Conservation (phyloP, 1,140 invertebrate species). For the Babylonia areolata region DNA sequence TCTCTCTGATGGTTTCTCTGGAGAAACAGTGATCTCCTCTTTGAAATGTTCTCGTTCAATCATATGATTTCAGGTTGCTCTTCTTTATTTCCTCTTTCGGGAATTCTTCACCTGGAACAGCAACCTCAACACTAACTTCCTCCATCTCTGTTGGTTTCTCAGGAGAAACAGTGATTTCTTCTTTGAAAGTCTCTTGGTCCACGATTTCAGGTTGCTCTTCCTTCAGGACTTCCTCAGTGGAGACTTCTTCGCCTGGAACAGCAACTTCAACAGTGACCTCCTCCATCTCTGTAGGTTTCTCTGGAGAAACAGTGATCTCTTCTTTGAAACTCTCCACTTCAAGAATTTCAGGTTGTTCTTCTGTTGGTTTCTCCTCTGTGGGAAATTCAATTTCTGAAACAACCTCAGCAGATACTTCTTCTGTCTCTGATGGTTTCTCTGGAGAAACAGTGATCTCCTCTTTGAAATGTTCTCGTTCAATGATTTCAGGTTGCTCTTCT, state of each 20-base stretch:
- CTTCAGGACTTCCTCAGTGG: not conserved
- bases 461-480: too few relatives aligned
- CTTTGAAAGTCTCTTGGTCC: not conserved
- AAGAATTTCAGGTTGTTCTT: not conserved
- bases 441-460: not conserved
- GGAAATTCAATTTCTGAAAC: not conserved
- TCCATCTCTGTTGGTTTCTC: not conserved
- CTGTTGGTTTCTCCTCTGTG: not conserved
- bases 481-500: too few relatives aligned
- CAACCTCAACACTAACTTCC: not conserved
- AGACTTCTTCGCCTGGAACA: not conserved
- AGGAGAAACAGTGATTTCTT: constrained; percentile 20
- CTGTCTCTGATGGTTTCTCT: not conserved
- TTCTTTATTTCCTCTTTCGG: constrained; percentile 9
- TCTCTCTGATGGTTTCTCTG: too few relatives aligned
- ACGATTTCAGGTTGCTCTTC: constrained; percentile 1
- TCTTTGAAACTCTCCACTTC: not conserved
- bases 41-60: too few relatives aligned
- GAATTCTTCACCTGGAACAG: not conserved
- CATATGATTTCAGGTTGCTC: too few relatives aligned
- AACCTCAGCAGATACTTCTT: not conserved
- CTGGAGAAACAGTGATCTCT: constrained; percentile 12
- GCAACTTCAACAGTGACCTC: not conserved
- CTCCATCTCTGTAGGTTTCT: not conserved
- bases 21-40: too few relatives aligned